Base-by-base conservation (phyloP, 2,797 vertebrate species). In the Heterohyrax brucei region DNA sequence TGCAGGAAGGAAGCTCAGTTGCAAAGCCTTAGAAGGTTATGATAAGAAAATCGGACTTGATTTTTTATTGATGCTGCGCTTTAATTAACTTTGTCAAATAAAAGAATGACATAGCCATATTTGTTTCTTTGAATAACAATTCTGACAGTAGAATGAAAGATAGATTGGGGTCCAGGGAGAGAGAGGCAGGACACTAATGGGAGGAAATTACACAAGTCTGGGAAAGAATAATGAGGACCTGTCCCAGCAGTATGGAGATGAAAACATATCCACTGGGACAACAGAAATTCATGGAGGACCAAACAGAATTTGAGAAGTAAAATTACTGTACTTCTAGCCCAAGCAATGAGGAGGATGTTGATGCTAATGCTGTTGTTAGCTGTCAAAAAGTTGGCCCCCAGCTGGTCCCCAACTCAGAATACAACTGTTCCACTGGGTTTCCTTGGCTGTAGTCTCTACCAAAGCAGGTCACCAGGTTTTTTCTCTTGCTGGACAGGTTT, bases 1-100 rank as follows among this genome's bases (percentile, higher is more conserved):
- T 92, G 44, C 72, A 53, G 50, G 53, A 92, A 82, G 68, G 75
- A 95, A 95, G 92, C 3, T 8, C 66, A 48, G 4, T 26, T 16
- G 18, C 85, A 28, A 78, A 59, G 56, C 59, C 21, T 61, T 70
- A 4, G 10, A 89, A 94, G 62, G 66, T 73, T 19, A 78, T 12
- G 9, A 22, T 68, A 86, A 78, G 66, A 87, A 93, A 93, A 91
- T 9, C 61, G 10, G 13, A 46, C 24, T 56, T 87, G 14, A 0
- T 53, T 91, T 77, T 77, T 96, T 33, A 33, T 19, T 68, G 30
- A 72, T 33, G 56, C 14, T 89, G 16, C 68, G 2, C 9, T 75
- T 76, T 62, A 61, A 81, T 59, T 64, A 44, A 33, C 28, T 70
- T 10, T 72, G 70, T 68, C n/a, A 80, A 85, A 53, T 48, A 53